Evolutionary conservation across 1,140 invertebrate species (phyloP), one percentile per base, ranked within the genome.

Genomic region (Drosophila lacertosa): DNA sequence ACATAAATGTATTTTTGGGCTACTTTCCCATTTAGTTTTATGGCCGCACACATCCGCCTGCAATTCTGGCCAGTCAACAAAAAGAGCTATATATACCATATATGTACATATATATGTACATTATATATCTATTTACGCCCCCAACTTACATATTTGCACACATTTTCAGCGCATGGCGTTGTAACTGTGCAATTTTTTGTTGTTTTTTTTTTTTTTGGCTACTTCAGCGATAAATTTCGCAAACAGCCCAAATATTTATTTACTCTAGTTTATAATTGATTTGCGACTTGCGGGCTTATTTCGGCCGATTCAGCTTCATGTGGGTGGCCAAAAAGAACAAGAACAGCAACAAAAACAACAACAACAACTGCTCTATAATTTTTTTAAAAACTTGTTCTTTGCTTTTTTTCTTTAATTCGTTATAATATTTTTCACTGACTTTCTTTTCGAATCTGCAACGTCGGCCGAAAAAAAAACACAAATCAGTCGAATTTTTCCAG

Each of bases 1-100:
- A n/a, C 42, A 29, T 29, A 44, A 44, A 44, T 44, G 20, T 44
- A 44, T 54, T 39, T 54, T 22, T 10, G 33, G n/a, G 4, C 2
- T 29, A 24, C 18, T 39, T 54, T 54, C 2, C 29, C 20, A 20
- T 18, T 33, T 22, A 51, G 32, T 37, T 51, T 51, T 22, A 51
- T 35, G 48, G 16, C 48, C 32, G 18, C 48, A 37, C 13, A 72
- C 59, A 72, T 51, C 62, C 71, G 69, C 16, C 48, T 22, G 48
- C 29, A 22, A 45, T 64, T 74, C 60, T 66, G 71, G 35, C 45
- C 35, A 74, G 71, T 74, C 71, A 74, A 66, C 71, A 74, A 16
- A 58, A 74, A 57, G 9, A 35, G 39, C 71, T 45, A 39, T 39
- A 37, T 48, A 51, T 59, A 48, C 1, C 51, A 37, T 15, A 7